A percentile compares a stretch with the other conserved stretches of the same genome.
Evolutionary conservation across 2,113 vertebrate species (phyloP).

Genomic region (Macaca fascicularis): DNA sequence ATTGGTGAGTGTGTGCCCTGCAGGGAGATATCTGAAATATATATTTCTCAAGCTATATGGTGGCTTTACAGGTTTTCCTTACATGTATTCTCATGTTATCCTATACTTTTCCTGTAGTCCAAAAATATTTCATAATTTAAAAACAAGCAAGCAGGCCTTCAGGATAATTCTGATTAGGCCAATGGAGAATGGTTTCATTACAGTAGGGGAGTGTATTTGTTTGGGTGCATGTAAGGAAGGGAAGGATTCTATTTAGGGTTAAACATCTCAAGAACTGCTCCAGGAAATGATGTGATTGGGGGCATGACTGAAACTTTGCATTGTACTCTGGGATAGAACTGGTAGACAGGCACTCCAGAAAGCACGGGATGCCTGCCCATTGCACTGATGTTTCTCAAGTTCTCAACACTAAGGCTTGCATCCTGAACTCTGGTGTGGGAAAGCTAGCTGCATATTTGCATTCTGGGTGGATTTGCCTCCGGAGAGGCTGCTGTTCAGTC

Average conservation of each 20-base stretch:
- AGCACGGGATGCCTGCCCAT: neutral
- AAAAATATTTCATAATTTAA: neutral
- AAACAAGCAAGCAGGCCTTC: neutral
- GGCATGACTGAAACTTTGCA: neutral
- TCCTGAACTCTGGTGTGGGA: neutral
- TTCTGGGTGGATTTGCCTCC: neutral
- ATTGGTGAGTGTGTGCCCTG: neutral
- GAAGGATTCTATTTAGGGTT: neutral
- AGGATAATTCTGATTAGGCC: neutral
- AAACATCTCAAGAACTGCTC: neutral
- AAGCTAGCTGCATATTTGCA: neutral
- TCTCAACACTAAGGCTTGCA: neutral
- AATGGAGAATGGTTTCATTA: neutral
- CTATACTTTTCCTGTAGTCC: neutral
- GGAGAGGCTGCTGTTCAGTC: neutral
- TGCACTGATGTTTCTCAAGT: neutral
- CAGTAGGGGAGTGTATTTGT: neutral
- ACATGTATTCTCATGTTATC: neutral
- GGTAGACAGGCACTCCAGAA: neutral
- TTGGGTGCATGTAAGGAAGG: neutral
- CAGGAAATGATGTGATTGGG: neutral
- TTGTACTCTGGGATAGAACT: neutral
- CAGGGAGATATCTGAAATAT: neutral
- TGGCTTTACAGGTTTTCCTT: conserved; percentile 1
- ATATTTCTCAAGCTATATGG: neutral